A percentile compares a stretch with the other conserved stretches of the same genome.
Conservation (phyloP, 1,140 invertebrate species). For the Chymomyza costata region DNA sequence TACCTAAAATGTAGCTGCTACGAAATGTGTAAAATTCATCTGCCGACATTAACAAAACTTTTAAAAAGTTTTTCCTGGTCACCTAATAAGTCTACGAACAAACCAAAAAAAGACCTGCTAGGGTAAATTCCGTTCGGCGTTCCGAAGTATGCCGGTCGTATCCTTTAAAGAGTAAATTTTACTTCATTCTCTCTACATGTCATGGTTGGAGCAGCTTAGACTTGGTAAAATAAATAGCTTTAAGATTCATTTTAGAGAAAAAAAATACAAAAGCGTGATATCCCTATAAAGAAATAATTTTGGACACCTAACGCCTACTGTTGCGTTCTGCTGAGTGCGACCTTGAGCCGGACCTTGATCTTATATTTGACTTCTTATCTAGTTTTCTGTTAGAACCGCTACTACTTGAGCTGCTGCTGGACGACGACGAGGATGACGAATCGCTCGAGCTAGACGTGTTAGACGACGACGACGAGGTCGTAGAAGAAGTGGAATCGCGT, state of each 20-base stretch:
- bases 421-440: constrained; percentile 37
- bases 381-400: constrained; percentile 32
- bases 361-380: constrained; percentile 16
- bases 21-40: too few relatives aligned
- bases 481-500: constrained; percentile 48
- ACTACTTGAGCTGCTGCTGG: constrained; percentile 46
- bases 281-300: neutral
- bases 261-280: constrained; percentile 23
- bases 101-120: too few relatives aligned
- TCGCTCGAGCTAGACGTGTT: constrained; percentile 59
- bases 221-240: constrained; percentile 53
- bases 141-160: too few relatives aligned
- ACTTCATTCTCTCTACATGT: constrained; percentile 39
- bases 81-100: too few relatives aligned
- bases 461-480: constrained; percentile 59
- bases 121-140: too few relatives aligned
- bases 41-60: too few relatives aligned
- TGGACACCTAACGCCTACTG: neutral
- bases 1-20: too few relatives aligned
- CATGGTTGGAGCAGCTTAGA: constrained; percentile 35
- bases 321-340: constrained; percentile 15
- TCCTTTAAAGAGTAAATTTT: constrained; percentile 21
- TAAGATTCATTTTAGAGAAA: constrained; percentile 15
- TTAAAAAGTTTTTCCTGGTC: too few relatives aligned
- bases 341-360: constrained; percentile 6